Conservation (phyloP, 2,113 vertebrate species). For the Misgurnus mizolepis region DNA sequence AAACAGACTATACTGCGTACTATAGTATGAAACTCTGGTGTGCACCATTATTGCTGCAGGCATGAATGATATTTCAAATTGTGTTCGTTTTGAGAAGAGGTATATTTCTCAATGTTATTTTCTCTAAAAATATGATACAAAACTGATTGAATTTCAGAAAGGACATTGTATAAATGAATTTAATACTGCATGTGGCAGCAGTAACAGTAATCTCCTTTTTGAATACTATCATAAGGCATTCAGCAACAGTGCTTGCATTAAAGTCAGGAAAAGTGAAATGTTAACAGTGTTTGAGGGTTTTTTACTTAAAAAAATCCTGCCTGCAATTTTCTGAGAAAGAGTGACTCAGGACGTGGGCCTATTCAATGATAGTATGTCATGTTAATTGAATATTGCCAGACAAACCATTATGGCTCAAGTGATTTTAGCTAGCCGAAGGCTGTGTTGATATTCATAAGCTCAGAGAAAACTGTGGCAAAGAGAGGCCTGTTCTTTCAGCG, state of each 20-base stretch:
- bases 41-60: no score
- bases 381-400: slow-evolving; percentile 25
- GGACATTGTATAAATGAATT: no score
- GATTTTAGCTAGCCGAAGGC: slow-evolving; percentile 26
- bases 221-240: no score
- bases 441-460: slow-evolving; percentile 26
- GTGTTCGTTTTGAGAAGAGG: no score
- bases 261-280: background rate
- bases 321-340: background rate
- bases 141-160: background rate
- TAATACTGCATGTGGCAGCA: no score
- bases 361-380: slow-evolving; percentile 8
- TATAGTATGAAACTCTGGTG: no score
- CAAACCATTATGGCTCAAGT: slow-evolving; percentile 14
- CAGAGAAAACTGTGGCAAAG: slow-evolving; percentile 27
- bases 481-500: slow-evolving; percentile 16
- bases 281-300: background rate
- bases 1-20: no score
- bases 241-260: no score
- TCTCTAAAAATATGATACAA: background rate
- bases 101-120: background rate
- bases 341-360: slow-evolving; percentile 6
- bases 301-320: background rate
- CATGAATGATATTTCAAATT: no score
- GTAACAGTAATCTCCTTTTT: no score